phyloP scores from a whole-genome alignment of 2,888 invertebrate species.

The Lacanobia oleracea region DNA sequence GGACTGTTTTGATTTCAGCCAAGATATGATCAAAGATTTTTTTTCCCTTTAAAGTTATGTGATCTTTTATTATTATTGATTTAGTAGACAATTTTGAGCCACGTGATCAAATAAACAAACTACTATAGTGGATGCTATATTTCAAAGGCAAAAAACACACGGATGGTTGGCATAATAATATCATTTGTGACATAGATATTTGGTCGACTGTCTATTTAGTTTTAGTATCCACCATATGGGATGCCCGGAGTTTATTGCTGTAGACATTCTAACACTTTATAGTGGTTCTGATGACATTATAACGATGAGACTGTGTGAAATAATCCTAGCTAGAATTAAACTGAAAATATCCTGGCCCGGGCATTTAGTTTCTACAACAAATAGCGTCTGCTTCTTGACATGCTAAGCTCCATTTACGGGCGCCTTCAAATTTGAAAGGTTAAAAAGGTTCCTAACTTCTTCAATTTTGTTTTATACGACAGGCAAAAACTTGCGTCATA shows the following conservation, averaged over 20 bases:
- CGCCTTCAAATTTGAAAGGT: no score
- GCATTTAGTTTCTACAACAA: not conserved
- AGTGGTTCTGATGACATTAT: conserved; percentile 45
- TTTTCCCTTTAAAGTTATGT: not conserved
- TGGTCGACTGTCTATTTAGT: conserved; percentile 22
- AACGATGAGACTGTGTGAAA: conserved; percentile 6
- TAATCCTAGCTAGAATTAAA: conserved; percentile 2
- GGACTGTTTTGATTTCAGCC: not conserved
- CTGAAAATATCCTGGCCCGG: conserved; percentile 19
- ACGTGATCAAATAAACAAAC: not conserved
- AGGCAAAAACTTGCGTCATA: not conserved
- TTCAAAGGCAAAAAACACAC: not conserved
- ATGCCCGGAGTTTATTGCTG: conserved; percentile 31
- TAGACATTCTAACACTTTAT: conserved; percentile 37
- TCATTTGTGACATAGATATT: conserved; percentile 19
- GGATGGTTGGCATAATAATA: conserved; percentile 4
- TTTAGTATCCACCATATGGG: conserved; percentile 40
- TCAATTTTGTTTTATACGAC: not conserved
- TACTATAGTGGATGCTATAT: not conserved
- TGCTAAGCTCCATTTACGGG: not conserved
- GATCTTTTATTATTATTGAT: not conserved
- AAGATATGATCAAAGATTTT: conserved; percentile 2
- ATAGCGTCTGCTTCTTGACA: no score
- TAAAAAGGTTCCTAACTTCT: not conserved
- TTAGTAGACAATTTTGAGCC: not conserved